Conservation (phyloP, 2,113 vertebrate species). For the Pedionomus torquatus region DNA sequence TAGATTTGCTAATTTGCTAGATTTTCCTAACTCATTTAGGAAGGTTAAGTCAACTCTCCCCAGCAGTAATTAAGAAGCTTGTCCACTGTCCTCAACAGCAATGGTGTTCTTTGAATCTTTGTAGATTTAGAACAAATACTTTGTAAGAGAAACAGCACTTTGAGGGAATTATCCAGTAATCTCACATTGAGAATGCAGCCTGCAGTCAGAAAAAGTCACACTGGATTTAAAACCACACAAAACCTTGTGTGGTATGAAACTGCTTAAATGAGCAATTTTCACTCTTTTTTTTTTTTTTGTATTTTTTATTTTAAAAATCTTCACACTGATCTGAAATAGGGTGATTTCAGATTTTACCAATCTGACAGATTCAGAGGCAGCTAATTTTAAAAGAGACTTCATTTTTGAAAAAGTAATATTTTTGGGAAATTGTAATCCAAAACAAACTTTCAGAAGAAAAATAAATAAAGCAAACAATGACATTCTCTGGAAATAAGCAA, state of each 20-base stretch:
- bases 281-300: neutral
- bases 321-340: neutral
- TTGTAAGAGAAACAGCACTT: neutral
- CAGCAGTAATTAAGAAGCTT: constrained; percentile 4
- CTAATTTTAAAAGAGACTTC: neutral
- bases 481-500: too few relatives aligned
- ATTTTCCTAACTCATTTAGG: constrained; percentile 51
- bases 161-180: neutral
- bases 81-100: neutral
- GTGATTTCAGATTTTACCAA: too few relatives aligned
- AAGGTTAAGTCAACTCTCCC: constrained; percentile 40
- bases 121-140: neutral
- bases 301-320: neutral
- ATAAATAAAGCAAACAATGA: too few relatives aligned
- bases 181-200: neutral
- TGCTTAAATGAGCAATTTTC: neutral
- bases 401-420: neutral
- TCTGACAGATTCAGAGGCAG: neutral
- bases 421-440: neutral
- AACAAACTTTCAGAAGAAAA: too few relatives aligned
- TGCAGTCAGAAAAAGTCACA: neutral
- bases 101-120: neutral
- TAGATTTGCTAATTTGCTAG: too few relatives aligned
- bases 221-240: neutral
- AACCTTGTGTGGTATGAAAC: neutral